These are phyloP conservation scores for Scaptomyza reducta DNA, from an alignment of 2,888 invertebrate genomes.

Conservation along the genomic window DNA sequence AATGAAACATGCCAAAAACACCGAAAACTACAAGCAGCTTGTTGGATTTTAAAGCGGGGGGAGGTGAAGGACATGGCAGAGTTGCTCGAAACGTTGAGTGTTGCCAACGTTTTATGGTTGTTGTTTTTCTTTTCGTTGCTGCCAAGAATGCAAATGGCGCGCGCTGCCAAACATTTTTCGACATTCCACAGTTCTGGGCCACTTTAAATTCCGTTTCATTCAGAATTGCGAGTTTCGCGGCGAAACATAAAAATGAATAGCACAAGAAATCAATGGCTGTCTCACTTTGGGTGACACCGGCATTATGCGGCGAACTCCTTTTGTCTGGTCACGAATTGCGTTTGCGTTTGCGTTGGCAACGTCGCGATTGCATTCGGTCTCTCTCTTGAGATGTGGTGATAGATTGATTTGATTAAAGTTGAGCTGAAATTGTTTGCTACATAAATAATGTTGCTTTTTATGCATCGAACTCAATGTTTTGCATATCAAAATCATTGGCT, in stretches of 20 bases:
- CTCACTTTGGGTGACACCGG: slow-evolving; percentile 50
- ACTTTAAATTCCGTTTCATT: slow-evolving; percentile 38
- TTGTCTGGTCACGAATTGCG: slow-evolving; percentile 35
- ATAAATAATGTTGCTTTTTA: neutral
- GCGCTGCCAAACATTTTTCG: slow-evolving; percentile 39
- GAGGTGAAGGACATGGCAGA: neutral
- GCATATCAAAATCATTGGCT: neutral
- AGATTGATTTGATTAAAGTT: slow-evolving; percentile 32
- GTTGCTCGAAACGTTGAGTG: slow-evolving; percentile 45
- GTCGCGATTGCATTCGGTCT: slow-evolving; percentile 6
- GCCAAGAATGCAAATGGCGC: slow-evolving; percentile 78
- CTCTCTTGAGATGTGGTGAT: neutral
- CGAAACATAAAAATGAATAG: slow-evolving; percentile 9
- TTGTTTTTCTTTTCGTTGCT: slow-evolving; percentile 26
- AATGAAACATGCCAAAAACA: slow-evolving; percentile 76
- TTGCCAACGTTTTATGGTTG: slow-evolving; percentile 48
- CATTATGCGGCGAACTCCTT: slow-evolving; percentile 49
- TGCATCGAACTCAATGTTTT: no score
- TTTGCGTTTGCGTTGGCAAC: slow-evolving; percentile 24
- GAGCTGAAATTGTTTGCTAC: no score
- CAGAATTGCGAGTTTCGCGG: slow-evolving; percentile 7
- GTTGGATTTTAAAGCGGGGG: neutral
- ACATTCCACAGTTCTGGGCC: slow-evolving; percentile 33
- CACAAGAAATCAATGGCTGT: slow-evolving; percentile 52
- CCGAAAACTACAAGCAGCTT: slow-evolving; percentile 51